phyloP scores from a whole-genome alignment of 1,140 invertebrate species.

The Coptotermes formosanus region DNA sequence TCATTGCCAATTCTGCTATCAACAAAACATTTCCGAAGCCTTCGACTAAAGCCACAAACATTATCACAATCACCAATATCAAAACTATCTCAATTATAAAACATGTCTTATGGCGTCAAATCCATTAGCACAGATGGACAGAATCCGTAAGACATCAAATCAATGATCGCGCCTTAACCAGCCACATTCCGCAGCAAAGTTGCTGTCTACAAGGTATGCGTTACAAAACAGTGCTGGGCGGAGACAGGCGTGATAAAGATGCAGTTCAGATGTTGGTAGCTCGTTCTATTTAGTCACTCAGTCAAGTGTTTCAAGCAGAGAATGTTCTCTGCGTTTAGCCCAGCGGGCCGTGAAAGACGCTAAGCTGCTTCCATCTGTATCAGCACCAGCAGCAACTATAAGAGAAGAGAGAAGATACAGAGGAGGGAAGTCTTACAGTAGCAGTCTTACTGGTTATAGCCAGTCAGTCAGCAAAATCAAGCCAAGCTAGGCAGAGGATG shows the following conservation, averaged over 20 bases:
- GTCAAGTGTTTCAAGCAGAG: not conserved
- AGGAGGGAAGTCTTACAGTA: not conserved
- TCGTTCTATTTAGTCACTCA: not conserved
- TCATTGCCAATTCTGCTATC: too few relatives aligned
- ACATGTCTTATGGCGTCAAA: too few relatives aligned
- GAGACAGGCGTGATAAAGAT: not conserved
- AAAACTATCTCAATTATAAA: too few relatives aligned
- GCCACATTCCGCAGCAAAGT: too few relatives aligned
- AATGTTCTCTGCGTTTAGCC: not conserved
- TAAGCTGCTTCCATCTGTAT: slow-evolving; percentile 16
- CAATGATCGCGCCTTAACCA: too few relatives aligned
- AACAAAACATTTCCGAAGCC: too few relatives aligned
- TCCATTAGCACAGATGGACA: too few relatives aligned
- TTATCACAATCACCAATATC: too few relatives aligned
- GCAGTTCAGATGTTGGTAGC: not conserved
- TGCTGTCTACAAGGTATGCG: too few relatives aligned
- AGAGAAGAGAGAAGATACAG: not conserved
- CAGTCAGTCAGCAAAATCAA: not conserved
- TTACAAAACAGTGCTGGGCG: not conserved
- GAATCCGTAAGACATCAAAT: not conserved
- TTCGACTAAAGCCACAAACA: too few relatives aligned
- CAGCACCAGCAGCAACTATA: not conserved
- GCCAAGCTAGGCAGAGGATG: not conserved
- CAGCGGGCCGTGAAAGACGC: not conserved
- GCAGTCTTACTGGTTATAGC: not conserved